phyloP scores from a whole-genome alignment of 1,140 invertebrate species.

The Hetaerina americana region DNA sequence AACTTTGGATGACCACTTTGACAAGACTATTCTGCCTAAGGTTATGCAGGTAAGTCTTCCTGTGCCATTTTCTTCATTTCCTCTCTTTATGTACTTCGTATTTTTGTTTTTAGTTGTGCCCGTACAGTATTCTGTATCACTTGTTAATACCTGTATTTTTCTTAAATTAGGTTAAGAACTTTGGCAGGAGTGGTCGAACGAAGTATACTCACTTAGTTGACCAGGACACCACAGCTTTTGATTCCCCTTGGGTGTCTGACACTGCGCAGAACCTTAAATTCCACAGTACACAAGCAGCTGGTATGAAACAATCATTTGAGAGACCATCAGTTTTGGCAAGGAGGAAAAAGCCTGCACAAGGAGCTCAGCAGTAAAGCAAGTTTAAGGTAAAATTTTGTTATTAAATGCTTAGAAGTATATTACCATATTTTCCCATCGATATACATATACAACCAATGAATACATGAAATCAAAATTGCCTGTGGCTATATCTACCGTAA shows the following conservation, averaged over 20 bases:
- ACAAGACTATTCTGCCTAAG: constrained; percentile 96
- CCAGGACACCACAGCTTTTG: constrained; percentile 97
- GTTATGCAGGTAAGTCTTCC: constrained; percentile 76
- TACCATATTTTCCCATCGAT: too few species aligned
- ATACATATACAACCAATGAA: too few species aligned
- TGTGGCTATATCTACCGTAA: too few species aligned
- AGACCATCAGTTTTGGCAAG: constrained; percentile 44
- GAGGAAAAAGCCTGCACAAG: background rate
- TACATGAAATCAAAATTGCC: too few species aligned
- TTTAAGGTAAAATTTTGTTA: too few species aligned
- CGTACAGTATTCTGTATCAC: background rate
- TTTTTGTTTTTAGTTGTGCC: too few species aligned
- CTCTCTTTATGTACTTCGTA: too few species aligned
- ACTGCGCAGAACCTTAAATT: constrained; percentile 72
- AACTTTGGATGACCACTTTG: constrained; percentile 97
- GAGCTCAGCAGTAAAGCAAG: background rate
- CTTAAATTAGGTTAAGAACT: constrained; percentile 79
- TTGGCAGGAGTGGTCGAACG: constrained; percentile 93
- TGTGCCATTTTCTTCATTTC: too few species aligned
- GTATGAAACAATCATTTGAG: constrained; percentile 90
- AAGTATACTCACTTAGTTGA: constrained; percentile 99
- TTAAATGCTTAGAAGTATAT: too few species aligned
- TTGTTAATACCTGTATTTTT: constrained; percentile 7
- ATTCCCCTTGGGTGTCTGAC: constrained; percentile 69
- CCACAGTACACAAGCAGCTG: constrained; percentile 78